Percentiles rank a stretch among this genome's conserved stretches.
Evolutionary conservation across 2,797 vertebrate species (phyloP).

Genomic region (Aeoliscus strigatus): DNA sequence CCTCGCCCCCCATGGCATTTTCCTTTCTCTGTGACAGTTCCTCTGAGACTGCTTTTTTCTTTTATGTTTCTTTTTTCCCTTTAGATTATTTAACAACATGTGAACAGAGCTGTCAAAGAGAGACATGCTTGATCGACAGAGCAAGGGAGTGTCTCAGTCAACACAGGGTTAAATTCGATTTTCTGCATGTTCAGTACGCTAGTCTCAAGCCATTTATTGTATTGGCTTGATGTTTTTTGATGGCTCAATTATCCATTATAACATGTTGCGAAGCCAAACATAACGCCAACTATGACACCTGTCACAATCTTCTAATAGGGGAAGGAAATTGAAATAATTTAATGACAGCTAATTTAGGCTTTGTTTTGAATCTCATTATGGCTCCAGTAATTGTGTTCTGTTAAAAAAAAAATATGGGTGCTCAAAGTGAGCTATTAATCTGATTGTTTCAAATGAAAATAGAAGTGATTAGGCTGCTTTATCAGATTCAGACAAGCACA

Average conservation of each 20-base stretch:
- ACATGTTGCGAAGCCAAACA: slow-evolving; percentile 77
- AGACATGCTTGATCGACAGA: slow-evolving; percentile 76
- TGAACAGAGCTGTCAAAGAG: slow-evolving; percentile 73
- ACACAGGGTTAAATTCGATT: slow-evolving; percentile 78
- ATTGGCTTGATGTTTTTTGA: slow-evolving; percentile 77
- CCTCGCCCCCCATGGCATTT: slow-evolving; percentile 74
- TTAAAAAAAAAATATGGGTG: slow-evolving; percentile 43
- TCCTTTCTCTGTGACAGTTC: slow-evolving; percentile 76
- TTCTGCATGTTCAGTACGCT: slow-evolving; percentile 72
- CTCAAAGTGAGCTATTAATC: slow-evolving; percentile 59
- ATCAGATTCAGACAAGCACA: slow-evolving; percentile 55
- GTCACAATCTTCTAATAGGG: slow-evolving; percentile 77
- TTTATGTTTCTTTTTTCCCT: slow-evolving; percentile 75
- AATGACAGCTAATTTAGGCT: slow-evolving; percentile 79
- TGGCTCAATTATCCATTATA: slow-evolving; percentile 82
- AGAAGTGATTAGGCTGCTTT: slow-evolving; percentile 47
- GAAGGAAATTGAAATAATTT: slow-evolving; percentile 80
- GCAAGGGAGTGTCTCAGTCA: slow-evolving; percentile 68
- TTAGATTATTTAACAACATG: slow-evolving; percentile 80
- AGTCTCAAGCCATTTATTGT: slow-evolving; percentile 75
- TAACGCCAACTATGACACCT: slow-evolving; percentile 74
- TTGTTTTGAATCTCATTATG: slow-evolving; percentile 74
- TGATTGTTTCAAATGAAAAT: slow-evolving; percentile 54
- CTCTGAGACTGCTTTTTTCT: slow-evolving; percentile 77
- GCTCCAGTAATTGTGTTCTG: slow-evolving; percentile 55